These are phyloP conservation scores for Balanococcus diminutus DNA, from an alignment of 2,888 invertebrate genomes.

Conservation along the genomic window DNA sequence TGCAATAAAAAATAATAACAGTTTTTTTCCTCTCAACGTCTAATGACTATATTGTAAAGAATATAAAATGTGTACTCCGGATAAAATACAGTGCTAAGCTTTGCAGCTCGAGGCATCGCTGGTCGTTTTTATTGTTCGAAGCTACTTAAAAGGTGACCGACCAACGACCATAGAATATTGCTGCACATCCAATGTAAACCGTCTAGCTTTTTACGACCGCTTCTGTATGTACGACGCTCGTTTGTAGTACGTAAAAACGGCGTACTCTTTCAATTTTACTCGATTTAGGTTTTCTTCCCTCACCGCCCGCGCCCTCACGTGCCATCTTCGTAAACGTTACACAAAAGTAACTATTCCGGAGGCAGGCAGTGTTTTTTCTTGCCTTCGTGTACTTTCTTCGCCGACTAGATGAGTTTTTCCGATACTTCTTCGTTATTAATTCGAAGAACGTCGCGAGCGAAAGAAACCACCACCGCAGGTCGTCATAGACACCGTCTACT, in stretches of 20 bases:
- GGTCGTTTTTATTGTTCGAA: slow-evolving; percentile 4
- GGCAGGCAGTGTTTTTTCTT: neutral
- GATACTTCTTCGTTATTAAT: slow-evolving; percentile 18
- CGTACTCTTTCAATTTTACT: slow-evolving; percentile 34
- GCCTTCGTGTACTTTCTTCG: neutral
- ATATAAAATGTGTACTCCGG: neutral
- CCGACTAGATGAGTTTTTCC: slow-evolving; percentile 7
- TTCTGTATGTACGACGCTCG: neutral
- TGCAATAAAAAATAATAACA: slow-evolving; percentile 12
- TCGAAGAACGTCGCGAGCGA: neutral
- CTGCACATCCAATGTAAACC: slow-evolving; percentile 28
- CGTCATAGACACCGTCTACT: neutral
- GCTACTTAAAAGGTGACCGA: slow-evolving; percentile 29
- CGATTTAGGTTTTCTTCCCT: neutral
- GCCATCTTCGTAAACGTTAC: neutral
- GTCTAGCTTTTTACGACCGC: slow-evolving; percentile 21
- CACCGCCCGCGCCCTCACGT: neutral
- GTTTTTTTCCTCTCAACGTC: neutral
- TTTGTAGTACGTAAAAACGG: neutral
- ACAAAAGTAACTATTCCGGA: neutral
- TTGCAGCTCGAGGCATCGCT: neutral
- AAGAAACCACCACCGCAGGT: neutral
- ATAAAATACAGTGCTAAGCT: neutral
- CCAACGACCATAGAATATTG: slow-evolving; percentile 16
- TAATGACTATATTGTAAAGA: neutral